Conservation (phyloP, 2,888 invertebrate genomes). For the Sinopyrophorus schimmeli region DNA sequence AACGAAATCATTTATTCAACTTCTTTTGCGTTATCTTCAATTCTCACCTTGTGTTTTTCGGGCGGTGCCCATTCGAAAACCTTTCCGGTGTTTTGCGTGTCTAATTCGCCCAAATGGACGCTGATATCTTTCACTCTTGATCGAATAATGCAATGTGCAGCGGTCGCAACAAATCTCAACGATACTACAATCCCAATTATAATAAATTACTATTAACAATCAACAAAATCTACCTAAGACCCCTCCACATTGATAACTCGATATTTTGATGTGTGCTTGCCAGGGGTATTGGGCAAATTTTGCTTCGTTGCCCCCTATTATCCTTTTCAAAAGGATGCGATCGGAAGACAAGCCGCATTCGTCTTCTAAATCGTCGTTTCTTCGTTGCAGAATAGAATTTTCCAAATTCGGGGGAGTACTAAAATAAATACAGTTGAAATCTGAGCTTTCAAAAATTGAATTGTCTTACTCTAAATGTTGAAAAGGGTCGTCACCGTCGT, state of each 20-base stretch:
- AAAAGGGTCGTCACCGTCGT: slow-evolving; percentile 28
- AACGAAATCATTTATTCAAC: too few species aligned
- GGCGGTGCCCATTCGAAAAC: slow-evolving; percentile 66
- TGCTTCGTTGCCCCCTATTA: slow-evolving; percentile 81
- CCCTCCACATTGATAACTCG: slow-evolving; percentile 82
- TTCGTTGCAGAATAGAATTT: slow-evolving; percentile 41
- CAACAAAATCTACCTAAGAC: slow-evolving; percentile 64
- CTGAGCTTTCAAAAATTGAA: slow-evolving; percentile 8
- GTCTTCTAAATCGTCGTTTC: slow-evolving; percentile 52
- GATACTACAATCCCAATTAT: slow-evolving; percentile 59
- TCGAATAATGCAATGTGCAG: slow-evolving; percentile 81
- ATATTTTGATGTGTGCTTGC: slow-evolving; percentile 84
- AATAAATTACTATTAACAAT: slow-evolving; percentile 12
- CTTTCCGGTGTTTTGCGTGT: slow-evolving; percentile 71
- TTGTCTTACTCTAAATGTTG: slow-evolving; percentile 40
- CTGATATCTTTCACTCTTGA: slow-evolving; percentile 73
- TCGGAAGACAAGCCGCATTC: slow-evolving; percentile 72
- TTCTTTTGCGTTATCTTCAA: background rate
- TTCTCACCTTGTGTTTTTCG: slow-evolving; percentile 61
- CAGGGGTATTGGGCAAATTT: slow-evolving; percentile 79
- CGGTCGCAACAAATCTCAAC: slow-evolving; percentile 73
- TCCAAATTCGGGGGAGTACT: slow-evolving; percentile 2
- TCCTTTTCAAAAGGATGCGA: slow-evolving; percentile 67
- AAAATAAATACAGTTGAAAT: background rate
- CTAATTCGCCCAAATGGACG: slow-evolving; percentile 79